These are phyloP conservation scores for Lepidotrigona ventralis DNA, from an alignment of 1,140 invertebrate species.

Conservation along the genomic window DNA sequence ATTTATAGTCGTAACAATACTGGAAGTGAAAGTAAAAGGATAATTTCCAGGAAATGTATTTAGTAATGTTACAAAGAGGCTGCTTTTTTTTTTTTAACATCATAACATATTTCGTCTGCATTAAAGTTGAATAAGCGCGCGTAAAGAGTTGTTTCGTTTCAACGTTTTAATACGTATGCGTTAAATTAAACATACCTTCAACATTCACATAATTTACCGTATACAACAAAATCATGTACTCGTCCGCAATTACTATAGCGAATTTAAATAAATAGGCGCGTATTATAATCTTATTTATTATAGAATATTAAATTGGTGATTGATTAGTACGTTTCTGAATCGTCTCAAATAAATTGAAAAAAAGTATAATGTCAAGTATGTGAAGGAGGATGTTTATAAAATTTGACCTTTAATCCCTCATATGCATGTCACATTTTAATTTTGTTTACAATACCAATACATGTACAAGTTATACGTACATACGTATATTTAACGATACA, in stretches of 20 bases:
- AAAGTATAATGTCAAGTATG: slow-evolving; percentile 49
- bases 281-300: slow-evolving; percentile 68
- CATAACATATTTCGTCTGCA: not conserved
- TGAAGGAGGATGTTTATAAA: slow-evolving; percentile 8
- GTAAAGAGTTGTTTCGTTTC: slow-evolving; percentile 39
- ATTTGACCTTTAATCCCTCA: slow-evolving; percentile 36
- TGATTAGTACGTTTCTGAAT: slow-evolving; percentile 60
- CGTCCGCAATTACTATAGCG: slow-evolving; percentile 59
- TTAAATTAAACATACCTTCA: slow-evolving; percentile 59
- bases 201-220: slow-evolving; percentile 61
- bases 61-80: not conserved
- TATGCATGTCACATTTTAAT: not conserved
- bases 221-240: slow-evolving; percentile 59
- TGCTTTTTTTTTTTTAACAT: not conserved
- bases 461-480: not conserved
- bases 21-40: slow-evolving; percentile 32
- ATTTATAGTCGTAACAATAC: slow-evolving; percentile 3
- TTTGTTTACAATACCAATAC: not conserved
- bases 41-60: slow-evolving; percentile 14
- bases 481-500: not conserved
- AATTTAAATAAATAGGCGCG: slow-evolving; percentile 61
- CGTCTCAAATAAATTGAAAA: slow-evolving; percentile 62
- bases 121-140: slow-evolving; percentile 27
- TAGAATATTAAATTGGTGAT: slow-evolving; percentile 68
- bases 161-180: slow-evolving; percentile 46